These are phyloP conservation scores for Nymphalis polychloros DNA, from an alignment of 2,888 invertebrate species.

Conservation along the genomic window DNA sequence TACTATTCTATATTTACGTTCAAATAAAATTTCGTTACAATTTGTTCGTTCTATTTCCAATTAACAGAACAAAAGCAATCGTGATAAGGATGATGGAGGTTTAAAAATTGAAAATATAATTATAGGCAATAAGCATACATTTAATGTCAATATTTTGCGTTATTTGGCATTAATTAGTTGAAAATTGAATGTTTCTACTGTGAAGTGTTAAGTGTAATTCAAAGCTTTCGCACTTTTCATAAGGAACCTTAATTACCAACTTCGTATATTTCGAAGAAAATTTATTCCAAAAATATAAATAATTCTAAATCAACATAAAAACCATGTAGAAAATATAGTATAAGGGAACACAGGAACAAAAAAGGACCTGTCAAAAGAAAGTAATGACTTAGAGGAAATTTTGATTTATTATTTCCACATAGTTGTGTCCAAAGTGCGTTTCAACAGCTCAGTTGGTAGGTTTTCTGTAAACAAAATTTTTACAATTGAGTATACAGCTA, in stretches of 20 bases:
- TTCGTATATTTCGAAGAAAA: constrained; percentile 75
- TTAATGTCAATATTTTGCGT: constrained; percentile 10
- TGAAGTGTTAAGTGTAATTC: constrained; percentile 25
- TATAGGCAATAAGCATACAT: constrained; percentile 10
- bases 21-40: too few relatives aligned
- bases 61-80: background rate
- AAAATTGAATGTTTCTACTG: constrained; percentile 12
- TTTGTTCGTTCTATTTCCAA: background rate
- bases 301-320: constrained; percentile 78
- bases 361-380: constrained; percentile 78
- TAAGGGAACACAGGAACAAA: constrained; percentile 69
- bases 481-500: constrained; percentile 67
- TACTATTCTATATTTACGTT: too few relatives aligned
- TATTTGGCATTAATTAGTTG: background rate
- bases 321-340: constrained; percentile 77
- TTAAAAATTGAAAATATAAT: constrained; percentile 1
- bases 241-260: constrained; percentile 79
- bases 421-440: constrained; percentile 80
- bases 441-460: constrained; percentile 78
- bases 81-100: constrained; percentile 2
- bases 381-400: constrained; percentile 77
- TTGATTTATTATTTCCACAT: constrained; percentile 82
- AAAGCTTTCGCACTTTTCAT: constrained; percentile 40
- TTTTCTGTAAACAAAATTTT: constrained; percentile 80
- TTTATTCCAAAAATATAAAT: constrained; percentile 81